Evolutionary conservation across 1,140 invertebrate genomes (phyloP).

Genomic region (Cryptotermes secundus): DNA sequence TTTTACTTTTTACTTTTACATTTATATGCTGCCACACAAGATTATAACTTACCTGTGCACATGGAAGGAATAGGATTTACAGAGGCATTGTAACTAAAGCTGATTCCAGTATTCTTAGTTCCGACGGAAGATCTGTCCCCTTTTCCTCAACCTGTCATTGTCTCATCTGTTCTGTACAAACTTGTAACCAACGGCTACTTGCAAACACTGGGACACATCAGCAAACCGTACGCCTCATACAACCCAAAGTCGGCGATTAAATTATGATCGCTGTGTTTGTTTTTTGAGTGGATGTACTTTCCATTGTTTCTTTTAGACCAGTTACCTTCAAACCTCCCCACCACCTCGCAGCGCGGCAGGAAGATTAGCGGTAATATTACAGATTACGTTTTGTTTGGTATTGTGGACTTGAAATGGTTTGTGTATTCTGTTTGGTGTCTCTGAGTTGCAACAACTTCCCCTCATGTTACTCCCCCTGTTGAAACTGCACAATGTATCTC

Average conservation of each 20-base stretch:
- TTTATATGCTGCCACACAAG: no score
- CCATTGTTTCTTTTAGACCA: neutral
- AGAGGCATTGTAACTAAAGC: no score
- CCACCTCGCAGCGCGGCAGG: neutral
- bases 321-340: neutral
- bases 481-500: no score
- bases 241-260: neutral
- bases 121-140: no score
- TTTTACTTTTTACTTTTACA: no score
- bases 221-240: neutral
- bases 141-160: no score
- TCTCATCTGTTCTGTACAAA: no score
- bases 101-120: no score
- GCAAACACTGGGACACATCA: no score
- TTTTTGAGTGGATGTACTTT: neutral
- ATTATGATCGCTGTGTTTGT: neutral
- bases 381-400: conserved; percentile 10
- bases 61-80: no score
- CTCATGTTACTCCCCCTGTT: conserved; percentile 1
- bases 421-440: neutral
- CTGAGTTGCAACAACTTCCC: neutral
- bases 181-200: no score
- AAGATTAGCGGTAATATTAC: neutral
- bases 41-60: no score
- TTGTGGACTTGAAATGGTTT: neutral